These are phyloP conservation scores for Amniataba percoides DNA, from an alignment of 2,797 vertebrate genomes.

Conservation along the genomic window DNA sequence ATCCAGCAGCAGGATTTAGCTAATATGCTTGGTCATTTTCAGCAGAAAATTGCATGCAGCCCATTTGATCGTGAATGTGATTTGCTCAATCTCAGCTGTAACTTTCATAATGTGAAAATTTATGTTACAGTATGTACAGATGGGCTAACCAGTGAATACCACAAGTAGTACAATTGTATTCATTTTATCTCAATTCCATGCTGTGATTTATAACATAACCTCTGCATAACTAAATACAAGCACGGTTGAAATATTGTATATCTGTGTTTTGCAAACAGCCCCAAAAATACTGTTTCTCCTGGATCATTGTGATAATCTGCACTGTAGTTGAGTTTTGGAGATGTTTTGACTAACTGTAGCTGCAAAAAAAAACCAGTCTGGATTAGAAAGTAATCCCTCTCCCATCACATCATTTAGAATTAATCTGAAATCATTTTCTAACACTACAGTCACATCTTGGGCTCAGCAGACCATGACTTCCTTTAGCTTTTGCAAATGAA, in stretches of 20 bases:
- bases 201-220: neutral
- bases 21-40: neutral
- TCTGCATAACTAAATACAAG: conserved; percentile 21
- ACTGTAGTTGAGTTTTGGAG: conserved; percentile 2
- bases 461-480: conserved; percentile 56
- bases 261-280: neutral
- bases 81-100: conserved; percentile 16
- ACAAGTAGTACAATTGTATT: neutral
- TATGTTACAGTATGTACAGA: conserved; percentile 14
- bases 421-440: conserved; percentile 56
- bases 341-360: neutral
- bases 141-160: neutral
- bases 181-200: neutral
- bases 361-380: conserved; percentile 23
- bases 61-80: conserved; percentile 4
- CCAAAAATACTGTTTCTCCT: neutral
- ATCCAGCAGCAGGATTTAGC: conserved; percentile 7
- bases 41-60: neutral
- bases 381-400: conserved; percentile 49
- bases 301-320: conserved; percentile 17
- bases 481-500: conserved; percentile 59
- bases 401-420: conserved; percentile 52
- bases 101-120: conserved; percentile 17
- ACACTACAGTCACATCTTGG: conserved; percentile 31
- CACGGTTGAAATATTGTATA: neutral